Evolutionary conservation across 2,888 invertebrate genomes (phyloP), one percentile per base, ranked within the genome.

Genomic region (Meteorus cinctellus): DNA sequence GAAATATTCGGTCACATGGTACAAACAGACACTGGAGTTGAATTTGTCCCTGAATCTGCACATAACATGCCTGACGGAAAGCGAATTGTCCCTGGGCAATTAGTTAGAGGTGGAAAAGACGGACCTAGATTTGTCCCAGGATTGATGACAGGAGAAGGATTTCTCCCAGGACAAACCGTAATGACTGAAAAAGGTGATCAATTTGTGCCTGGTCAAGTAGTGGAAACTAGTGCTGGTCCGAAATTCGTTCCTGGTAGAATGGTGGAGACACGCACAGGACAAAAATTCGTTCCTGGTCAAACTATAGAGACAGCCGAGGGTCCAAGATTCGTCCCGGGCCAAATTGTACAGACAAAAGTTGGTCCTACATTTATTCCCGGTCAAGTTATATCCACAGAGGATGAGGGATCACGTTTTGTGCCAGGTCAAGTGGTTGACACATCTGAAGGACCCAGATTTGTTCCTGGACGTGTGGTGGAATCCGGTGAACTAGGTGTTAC

Each of bases 241-340:
- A 94, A 95, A 86, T 95, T 95, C 86, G 94, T 95, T 19, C 94
- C 95, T 3, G 95, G 95, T 2, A 94, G 95, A 90, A 93, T 95
- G 82, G 94, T 95, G 0, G 93, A 94, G 83, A 94, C 94, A 0
- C 91, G 92, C 84, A 91, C 91, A 65, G 93, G 94, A 8, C 91
- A 92, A 0, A 93, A 93, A 84, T 94, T 94, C 84, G 91, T 92
- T 0, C 93, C 95, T 1, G 95, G 95, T 8, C 95, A 95, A 90
- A 94, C 95, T 0, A 91, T 95, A 78, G 92, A 94, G 77, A 94
- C 93, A 0, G 92, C 92, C 70, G 94, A 94, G 79, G 95, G 95
- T 0, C 93, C 93, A 24, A 92, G 94, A 79, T 95, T 95, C 84
- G 94, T 95, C n/a, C 95, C 95, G 0, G 95, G 95, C 14, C 94